Conservation (phyloP, 2,113 vertebrate genomes). For the Rissa tridactyla region DNA sequence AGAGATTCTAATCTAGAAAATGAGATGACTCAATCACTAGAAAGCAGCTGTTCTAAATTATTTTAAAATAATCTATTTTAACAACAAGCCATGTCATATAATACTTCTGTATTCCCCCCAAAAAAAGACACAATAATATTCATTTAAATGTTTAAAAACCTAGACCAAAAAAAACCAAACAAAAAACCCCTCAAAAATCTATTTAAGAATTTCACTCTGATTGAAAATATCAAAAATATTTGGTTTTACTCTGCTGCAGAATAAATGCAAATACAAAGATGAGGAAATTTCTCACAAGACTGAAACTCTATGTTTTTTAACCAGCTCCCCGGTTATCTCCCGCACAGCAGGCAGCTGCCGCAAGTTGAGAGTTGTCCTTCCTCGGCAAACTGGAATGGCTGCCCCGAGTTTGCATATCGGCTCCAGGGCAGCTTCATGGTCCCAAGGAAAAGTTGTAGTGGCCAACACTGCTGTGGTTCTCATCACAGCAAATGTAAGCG, state of each 20-base stretch:
- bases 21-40: background rate
- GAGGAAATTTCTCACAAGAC: background rate
- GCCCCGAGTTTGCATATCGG: background rate
- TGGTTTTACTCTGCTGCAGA: background rate
- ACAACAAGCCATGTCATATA: background rate
- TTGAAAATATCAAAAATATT: background rate
- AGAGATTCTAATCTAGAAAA: constrained; percentile 35
- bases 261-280: background rate
- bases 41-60: constrained; percentile 31
- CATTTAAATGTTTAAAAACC: background rate
- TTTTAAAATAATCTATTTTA: constrained; percentile 29
- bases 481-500: accelerated
- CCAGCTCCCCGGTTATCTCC: background rate
- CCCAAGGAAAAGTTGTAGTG: background rate
- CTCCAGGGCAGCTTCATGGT: background rate
- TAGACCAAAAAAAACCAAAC: background rate
- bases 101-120: background rate
- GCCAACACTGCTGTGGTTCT: background rate
- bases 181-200: background rate
- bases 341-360: background rate
- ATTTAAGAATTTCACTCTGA: background rate
- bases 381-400: background rate
- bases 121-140: background rate
- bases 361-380: background rate
- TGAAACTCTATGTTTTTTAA: background rate